Evolutionary conservation across 2,888 invertebrate species (phyloP).

Genomic region (Coronaproctus castanopsis): DNA sequence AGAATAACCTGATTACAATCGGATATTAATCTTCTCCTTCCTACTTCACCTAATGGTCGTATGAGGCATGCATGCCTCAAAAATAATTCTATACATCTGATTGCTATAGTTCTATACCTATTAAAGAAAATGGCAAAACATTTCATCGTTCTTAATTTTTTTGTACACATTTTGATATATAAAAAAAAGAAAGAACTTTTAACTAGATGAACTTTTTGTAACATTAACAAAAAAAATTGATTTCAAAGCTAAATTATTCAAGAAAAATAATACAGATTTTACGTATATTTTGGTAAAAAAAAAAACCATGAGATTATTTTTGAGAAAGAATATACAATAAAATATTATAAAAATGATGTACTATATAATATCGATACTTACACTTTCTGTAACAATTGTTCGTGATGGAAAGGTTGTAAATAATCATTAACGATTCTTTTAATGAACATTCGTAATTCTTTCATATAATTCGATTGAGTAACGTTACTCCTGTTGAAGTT

Average conservation of each 20-base stretch:
- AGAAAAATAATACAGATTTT: too few relatives aligned
- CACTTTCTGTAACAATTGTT: conserved; percentile 38
- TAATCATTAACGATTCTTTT: conserved; percentile 46
- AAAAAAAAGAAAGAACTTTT: neutral
- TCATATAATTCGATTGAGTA: conserved; percentile 65
- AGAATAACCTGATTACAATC: conserved; percentile 38
- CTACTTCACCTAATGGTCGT: conserved; percentile 58
- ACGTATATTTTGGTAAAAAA: too few relatives aligned
- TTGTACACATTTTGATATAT: neutral
- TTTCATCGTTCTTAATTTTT: neutral
- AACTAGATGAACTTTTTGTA: too few relatives aligned
- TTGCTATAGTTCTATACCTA: conserved; percentile 50
- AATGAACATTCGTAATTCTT: conserved; percentile 71
- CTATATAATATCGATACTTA: too few relatives aligned
- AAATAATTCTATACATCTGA: conserved; percentile 62
- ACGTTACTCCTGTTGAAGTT: neutral
- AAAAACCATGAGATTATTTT: too few relatives aligned
- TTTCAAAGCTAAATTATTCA: too few relatives aligned
- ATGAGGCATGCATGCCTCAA: conserved; percentile 67
- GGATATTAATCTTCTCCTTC: conserved; percentile 56
- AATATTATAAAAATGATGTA: too few relatives aligned
- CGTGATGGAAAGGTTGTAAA: conserved; percentile 45
- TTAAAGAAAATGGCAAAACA: conserved; percentile 27
- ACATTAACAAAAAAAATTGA: too few relatives aligned
- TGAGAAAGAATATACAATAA: too few relatives aligned